phyloP scores from a whole-genome alignment of 2,113 vertebrate species.

The Stigmatopora argus region DNA sequence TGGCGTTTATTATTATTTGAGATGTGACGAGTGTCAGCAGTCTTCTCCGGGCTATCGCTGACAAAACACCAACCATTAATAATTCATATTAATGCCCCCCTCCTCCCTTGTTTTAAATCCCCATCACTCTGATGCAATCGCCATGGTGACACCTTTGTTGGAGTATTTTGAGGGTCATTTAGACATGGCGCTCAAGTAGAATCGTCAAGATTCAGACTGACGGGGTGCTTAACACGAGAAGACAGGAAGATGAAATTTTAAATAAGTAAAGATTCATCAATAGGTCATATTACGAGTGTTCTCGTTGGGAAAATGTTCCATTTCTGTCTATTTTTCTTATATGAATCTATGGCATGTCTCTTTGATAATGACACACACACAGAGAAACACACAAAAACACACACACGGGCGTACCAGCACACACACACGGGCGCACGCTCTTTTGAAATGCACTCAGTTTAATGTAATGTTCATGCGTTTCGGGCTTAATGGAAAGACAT shows the following conservation, averaged over 20 bases:
- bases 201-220: conserved; percentile 49
- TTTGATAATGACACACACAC: neutral
- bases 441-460: conserved; percentile 24
- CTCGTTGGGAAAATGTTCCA: conserved; percentile 28
- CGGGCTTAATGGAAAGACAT: conserved; percentile 40
- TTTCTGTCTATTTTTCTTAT: conserved; percentile 14
- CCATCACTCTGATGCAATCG: conserved; percentile 31
- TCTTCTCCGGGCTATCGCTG: conserved; percentile 51
- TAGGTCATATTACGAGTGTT: conserved; percentile 38
- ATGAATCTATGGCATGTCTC: neutral
- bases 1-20: conserved; percentile 32
- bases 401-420: too few relatives aligned
- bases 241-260: conserved; percentile 41
- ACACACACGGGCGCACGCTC: neutral
- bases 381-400: neutral
- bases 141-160: conserved; percentile 36
- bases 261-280: conserved; percentile 66
- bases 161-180: conserved; percentile 37
- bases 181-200: conserved; percentile 36
- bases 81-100: conserved; percentile 62
- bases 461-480: conserved; percentile 27
- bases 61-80: conserved; percentile 66
- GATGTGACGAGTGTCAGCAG: conserved; percentile 63
- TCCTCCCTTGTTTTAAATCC: neutral
- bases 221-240: conserved; percentile 46